Evolutionary conservation across 2,113 vertebrate genomes (phyloP), one percentile per base, ranked within the genome.

Genomic region (Vidua chalybeata): DNA sequence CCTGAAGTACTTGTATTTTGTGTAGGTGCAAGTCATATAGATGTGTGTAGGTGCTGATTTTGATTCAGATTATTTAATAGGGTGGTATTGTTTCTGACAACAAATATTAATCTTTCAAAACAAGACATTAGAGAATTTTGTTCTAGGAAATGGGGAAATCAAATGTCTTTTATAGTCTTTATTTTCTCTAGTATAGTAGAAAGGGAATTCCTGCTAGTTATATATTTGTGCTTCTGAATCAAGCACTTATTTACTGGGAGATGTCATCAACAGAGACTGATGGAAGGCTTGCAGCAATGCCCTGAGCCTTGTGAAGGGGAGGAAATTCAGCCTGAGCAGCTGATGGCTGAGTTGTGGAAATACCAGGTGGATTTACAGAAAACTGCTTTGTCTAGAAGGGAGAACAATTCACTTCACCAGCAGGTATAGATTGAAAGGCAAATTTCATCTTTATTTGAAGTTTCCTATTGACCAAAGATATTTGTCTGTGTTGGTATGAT

Each of bases 91-190:
- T 90, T 95, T 96, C 88, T 82, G 86, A 72, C 79, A 95, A 92
- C 64, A 96, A 95, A 92, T 81, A 89, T 54, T 80, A 33, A 88
- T 82, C 76, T 94, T 95, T 96, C 93, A 90, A 81, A 95, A 84
- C 62, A 95, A 94, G 58, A 27, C 21, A 48, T 90, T 68, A 72
- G 73, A 68, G 52, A 45, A 78, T 59, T 92, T 90, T 51, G 1
- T 72, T 92, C 66, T 81, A 18, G 73, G 56, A 86, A 75, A 56
- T 11, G 10, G 48, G 66, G 48, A 89, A 71, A 84, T 59, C 33
- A 54, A 46, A 27, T 49, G 17, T n/a, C 18, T 93, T 88, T 90
- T 75, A 28, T 23, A 39, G 17, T 51, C 82, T 77, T 77, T 24
- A 33, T 31, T 72, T 74, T n/a, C 31, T 26, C 33, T 55, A 62